These are phyloP conservation scores for Stenopsyche tienmushanensis DNA, from an alignment of 1,140 invertebrate genomes.

Conservation along the genomic window DNA sequence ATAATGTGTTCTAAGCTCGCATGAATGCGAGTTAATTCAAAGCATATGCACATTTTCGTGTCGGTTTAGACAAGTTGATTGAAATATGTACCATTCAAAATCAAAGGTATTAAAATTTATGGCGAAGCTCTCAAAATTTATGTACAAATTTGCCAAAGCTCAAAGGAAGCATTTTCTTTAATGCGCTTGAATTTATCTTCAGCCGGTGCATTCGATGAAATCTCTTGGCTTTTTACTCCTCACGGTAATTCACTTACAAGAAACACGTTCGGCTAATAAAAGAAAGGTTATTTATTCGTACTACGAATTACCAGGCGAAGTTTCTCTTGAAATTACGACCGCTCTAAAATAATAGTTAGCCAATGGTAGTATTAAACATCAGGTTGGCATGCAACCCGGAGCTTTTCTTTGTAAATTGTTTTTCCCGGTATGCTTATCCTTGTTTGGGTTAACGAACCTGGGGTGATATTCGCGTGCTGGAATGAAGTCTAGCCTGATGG, in stretches of 20 bases:
- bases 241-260: constrained; percentile 23
- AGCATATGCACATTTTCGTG: no score
- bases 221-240: constrained; percentile 13
- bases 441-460: constrained; percentile 36
- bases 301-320: constrained; percentile 30
- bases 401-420: constrained; percentile 32
- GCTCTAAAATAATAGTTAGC: constrained; percentile 15
- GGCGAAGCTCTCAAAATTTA: no score
- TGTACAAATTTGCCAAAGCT: no score
- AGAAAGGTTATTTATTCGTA: constrained; percentile 11
- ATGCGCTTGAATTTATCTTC: no score
- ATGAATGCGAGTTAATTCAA: no score
- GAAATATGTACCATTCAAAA: no score
- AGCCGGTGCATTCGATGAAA: no score
- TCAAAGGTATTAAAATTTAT: no score
- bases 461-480: constrained; percentile 28
- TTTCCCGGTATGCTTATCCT: constrained; percentile 22
- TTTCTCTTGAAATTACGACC: constrained; percentile 26
- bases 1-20: no score
- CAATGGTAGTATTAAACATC: constrained; percentile 27
- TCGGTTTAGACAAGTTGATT: no score
- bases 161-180: no score
- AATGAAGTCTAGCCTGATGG: constrained; percentile 5
- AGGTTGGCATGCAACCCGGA: constrained; percentile 28
- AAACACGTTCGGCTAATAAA: constrained; percentile 15